Evolutionary conservation across 2,113 vertebrate species (phyloP).

Genomic region (Cacatua alba): DNA sequence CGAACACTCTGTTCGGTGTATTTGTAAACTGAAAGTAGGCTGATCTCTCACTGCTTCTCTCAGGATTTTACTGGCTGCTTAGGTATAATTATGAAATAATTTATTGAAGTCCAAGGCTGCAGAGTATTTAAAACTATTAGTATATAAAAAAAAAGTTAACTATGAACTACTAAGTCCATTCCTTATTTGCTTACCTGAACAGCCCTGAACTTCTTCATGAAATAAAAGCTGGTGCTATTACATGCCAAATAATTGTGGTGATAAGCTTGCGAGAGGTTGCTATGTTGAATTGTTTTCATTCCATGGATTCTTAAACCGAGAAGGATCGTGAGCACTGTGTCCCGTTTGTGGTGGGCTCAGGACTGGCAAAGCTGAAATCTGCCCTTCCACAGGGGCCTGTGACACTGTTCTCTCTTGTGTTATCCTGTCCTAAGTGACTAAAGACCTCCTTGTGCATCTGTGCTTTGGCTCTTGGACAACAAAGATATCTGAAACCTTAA

Average conservation of each 20-base stretch:
- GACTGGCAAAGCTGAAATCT: background rate
- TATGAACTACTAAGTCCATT: background rate
- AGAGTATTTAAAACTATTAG: background rate
- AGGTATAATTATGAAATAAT: background rate
- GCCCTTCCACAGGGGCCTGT: background rate
- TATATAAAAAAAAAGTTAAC: background rate
- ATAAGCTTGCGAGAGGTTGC: background rate
- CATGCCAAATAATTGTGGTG: background rate
- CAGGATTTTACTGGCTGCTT: background rate
- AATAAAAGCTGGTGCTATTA: background rate
- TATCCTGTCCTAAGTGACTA: background rate
- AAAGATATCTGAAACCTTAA: background rate
- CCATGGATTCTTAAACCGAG: background rate
- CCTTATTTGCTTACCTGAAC: background rate
- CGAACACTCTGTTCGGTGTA: background rate
- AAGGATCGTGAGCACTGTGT: background rate
- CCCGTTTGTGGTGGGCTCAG: background rate
- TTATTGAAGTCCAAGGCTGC: background rate
- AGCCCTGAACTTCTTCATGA: background rate
- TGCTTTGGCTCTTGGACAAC: background rate
- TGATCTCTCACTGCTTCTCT: background rate
- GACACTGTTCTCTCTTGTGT: background rate
- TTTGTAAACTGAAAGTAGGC: background rate
- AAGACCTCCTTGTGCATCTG: background rate
- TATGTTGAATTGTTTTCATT: slow-evolving; percentile 32